Evolutionary conservation across 2,888 invertebrate species (phyloP).

Genomic region (Ennomos quercinarius): DNA sequence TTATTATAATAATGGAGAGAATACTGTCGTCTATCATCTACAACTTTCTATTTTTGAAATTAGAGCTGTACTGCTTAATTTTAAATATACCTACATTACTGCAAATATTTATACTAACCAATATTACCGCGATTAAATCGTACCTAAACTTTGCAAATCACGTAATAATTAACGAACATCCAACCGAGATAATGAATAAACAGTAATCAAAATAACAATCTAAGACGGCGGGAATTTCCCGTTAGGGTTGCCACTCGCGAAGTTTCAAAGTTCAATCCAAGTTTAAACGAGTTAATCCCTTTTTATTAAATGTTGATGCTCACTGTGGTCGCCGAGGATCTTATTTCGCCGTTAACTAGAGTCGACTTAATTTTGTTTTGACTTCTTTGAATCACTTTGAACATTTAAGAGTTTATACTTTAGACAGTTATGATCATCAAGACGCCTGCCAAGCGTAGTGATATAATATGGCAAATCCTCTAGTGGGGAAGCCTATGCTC

Average conservation of each 20-base stretch:
- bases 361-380: slow-evolving; percentile 47
- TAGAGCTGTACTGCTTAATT: too few relatives aligned
- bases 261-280: slow-evolving; percentile 73
- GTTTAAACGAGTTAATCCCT: slow-evolving; percentile 80
- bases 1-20: too few relatives aligned
- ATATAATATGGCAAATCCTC: too few relatives aligned
- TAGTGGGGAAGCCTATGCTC: too few relatives aligned
- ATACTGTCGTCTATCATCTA: too few relatives aligned
- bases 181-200: slow-evolving; percentile 52
- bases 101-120: background rate
- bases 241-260: slow-evolving; percentile 53
- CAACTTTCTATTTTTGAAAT: too few relatives aligned
- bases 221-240: slow-evolving; percentile 50
- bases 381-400: slow-evolving; percentile 33
- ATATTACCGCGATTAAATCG: slow-evolving; percentile 12
- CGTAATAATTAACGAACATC: slow-evolving; percentile 44
- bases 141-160: slow-evolving; percentile 27
- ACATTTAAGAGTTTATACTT: slow-evolving; percentile 9
- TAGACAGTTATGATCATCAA: too few relatives aligned
- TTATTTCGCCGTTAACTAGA: slow-evolving; percentile 61
- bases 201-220: slow-evolving; percentile 58
- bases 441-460: too few relatives aligned
- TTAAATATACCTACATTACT: too few relatives aligned
- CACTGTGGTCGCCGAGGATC: slow-evolving; percentile 60
- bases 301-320: slow-evolving; percentile 82